Evolutionary conservation across 2,797 vertebrate species (phyloP).

Genomic region (Momotus momota): DNA sequence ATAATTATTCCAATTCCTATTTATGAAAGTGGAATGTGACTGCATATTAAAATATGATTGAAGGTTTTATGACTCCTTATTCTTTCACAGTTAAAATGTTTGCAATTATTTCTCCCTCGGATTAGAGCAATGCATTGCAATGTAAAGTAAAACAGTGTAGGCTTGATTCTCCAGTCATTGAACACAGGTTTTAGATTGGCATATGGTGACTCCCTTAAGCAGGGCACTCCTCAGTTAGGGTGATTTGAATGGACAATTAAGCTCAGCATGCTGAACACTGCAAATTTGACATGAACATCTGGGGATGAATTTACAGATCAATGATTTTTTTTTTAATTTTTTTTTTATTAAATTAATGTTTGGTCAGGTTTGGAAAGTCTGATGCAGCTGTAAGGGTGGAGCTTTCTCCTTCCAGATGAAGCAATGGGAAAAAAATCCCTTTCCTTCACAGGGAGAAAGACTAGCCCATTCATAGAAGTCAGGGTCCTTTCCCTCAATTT

Average conservation of each 20-base stretch:
- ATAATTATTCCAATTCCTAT: conserved; percentile 70
- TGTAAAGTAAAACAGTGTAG: conserved; percentile 63
- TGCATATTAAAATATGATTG: conserved; percentile 69
- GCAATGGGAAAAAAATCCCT: conserved; percentile 9
- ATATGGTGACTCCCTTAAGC: conserved; percentile 58
- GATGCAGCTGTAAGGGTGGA: background rate
- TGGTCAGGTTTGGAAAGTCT: conserved; percentile 3
- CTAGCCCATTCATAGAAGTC: background rate
- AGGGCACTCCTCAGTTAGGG: background rate
- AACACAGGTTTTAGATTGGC: conserved; percentile 48
- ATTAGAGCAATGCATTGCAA: conserved; percentile 53
- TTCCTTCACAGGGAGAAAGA: background rate
- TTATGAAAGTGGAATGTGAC: conserved; percentile 64
- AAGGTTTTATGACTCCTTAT: conserved; percentile 69
- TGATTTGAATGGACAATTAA: conserved; percentile 55
- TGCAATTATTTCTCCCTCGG: conserved; percentile 68
- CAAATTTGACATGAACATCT: conserved; percentile 50
- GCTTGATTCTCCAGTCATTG: conserved; percentile 54
- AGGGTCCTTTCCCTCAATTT: background rate
- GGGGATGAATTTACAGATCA: conserved; percentile 17
- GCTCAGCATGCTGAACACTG: conserved; percentile 26
- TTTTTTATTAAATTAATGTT: background rate
- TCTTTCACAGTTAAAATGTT: conserved; percentile 66
- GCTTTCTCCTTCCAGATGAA: background rate
- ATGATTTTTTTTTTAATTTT: background rate